Conservation (phyloP, 2,113 vertebrate species). For the Aptenodytes forsteri region DNA sequence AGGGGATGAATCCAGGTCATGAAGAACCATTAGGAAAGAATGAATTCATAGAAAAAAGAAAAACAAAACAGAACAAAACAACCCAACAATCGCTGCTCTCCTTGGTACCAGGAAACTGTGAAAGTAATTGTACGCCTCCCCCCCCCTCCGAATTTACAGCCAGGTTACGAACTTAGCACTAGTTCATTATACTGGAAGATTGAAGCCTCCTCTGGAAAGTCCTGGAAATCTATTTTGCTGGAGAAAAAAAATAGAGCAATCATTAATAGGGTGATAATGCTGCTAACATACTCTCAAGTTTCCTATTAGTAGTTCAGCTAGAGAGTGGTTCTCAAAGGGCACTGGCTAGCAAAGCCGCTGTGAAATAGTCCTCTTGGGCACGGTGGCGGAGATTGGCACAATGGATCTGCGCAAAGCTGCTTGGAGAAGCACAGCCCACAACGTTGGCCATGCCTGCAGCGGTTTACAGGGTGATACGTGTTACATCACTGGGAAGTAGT, state of each 20-base stretch:
- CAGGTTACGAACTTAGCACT: neutral
- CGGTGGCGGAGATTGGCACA: neutral
- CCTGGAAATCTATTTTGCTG: neutral
- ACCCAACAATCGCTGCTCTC: neutral
- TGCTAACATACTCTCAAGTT: neutral
- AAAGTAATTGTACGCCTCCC: neutral
- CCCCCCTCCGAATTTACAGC: neutral
- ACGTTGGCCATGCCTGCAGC: rapidly evolving
- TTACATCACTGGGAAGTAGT: neutral
- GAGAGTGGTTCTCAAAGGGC: neutral
- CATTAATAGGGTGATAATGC: neutral
- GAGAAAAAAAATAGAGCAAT: neutral
- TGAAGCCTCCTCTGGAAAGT: neutral
- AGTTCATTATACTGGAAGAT: neutral
- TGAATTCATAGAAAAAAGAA: neutral
- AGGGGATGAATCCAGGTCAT: neutral
- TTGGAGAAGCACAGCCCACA: neutral
- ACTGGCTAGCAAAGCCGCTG: neutral
- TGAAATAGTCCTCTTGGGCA: neutral
- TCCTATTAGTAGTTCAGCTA: neutral
- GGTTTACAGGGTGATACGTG: rapidly evolving
- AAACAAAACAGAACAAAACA: neutral
- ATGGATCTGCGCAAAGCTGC: rapidly evolving
- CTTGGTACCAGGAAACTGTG: neutral
- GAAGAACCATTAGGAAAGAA: neutral